Conservation (phyloP, 2,113 vertebrate species). For the Nanorana parkeri region DNA sequence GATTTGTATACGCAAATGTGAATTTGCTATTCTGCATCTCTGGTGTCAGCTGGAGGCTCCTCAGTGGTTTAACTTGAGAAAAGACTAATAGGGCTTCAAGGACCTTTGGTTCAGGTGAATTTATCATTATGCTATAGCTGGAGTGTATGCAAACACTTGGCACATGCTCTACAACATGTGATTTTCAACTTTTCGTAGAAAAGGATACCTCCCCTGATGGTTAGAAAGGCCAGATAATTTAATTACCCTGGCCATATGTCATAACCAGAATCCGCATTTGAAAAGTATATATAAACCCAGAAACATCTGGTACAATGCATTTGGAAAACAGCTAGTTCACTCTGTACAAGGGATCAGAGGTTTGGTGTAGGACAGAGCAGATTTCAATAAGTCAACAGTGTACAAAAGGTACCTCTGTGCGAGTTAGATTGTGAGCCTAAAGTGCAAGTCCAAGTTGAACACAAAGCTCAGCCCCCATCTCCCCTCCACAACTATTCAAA, state of each 20-base stretch:
- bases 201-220: constrained; percentile 38
- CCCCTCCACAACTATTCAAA: too few species aligned
- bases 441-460: too few species aligned
- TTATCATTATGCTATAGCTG: constrained; percentile 15
- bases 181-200: constrained; percentile 26
- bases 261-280: constrained; percentile 34
- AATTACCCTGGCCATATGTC: constrained; percentile 26
- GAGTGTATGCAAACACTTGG: neutral
- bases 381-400: constrained; percentile 5
- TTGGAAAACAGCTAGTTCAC: neutral
- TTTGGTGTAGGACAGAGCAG: neutral
- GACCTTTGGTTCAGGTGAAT: constrained; percentile 35
- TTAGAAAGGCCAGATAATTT: constrained; percentile 10
- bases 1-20: constrained; percentile 3
- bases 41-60: constrained; percentile 21
- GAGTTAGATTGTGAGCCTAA: too few species aligned
- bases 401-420: too few species aligned
- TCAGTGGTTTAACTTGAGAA: neutral
- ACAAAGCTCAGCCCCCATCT: too few species aligned
- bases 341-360: constrained; percentile 9
- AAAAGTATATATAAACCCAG: neutral
- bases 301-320: constrained; percentile 38
- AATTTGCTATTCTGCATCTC: constrained; percentile 19
- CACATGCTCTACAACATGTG: neutral
- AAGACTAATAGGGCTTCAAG: constrained; percentile 30